Evolutionary conservation across 2,888 invertebrate genomes (phyloP), one percentile per base, ranked within the genome.

Genomic region (Caenorhabditis doughertyi): DNA sequence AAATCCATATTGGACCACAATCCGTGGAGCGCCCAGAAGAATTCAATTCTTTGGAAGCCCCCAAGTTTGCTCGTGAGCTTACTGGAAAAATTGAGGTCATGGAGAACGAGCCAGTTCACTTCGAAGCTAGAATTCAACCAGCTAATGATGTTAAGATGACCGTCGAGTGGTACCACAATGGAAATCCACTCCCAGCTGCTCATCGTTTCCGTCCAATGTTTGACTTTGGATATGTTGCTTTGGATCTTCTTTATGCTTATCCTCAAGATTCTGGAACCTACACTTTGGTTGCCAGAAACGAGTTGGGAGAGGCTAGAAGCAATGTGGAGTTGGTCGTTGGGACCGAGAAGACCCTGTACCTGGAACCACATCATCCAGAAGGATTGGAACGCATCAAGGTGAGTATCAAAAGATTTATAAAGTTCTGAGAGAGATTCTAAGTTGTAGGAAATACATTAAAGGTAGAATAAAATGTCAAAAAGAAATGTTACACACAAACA

Each of bases 221-320:
- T 92, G 98, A 99, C 93, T 98, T 99, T 93, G 98, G 98, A 49
- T 98, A 97, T 92, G 98, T 98, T 25, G 97, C 98, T 18, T 94
- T 99, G 84, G 98, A 98, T 92, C 96, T 99, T 84, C 95, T 97
- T 86, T 97, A 97, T 92, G 94, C 97, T 72, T 97, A 97, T 92
- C 96, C 97, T 71, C 98, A 98, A 93, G 98, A 99, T 93, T 95
- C 96, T 44, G 97, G 96, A 60, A 94, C 95, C 25, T 99, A 98
- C 92, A 97, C 97, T 3, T 97, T 88, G 27, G 83, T 86, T 8
- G 83, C 83, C 0, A 95, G 95, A 0, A 99, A 98, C 92, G 93
- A 95, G 32, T 94, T 96, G 29, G 99, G 99, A 58, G 94, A 94
- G 82, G 81, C 86, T 32, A 73, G 84, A 49, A 84, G 85, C 71